phyloP scores from a whole-genome alignment of 1,140 invertebrate species.

The Drosophila micromelanica region DNA sequence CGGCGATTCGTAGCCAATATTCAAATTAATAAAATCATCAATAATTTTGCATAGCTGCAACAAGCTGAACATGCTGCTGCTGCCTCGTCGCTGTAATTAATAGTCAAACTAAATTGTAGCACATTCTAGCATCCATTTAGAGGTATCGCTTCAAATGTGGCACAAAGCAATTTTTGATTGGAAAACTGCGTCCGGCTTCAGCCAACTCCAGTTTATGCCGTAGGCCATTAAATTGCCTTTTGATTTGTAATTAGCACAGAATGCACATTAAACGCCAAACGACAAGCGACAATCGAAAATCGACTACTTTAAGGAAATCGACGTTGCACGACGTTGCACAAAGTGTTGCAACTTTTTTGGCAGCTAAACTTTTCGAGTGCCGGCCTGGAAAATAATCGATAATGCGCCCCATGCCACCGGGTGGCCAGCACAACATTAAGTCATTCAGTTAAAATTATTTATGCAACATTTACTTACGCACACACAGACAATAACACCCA shows the following conservation, averaged over 20 bases:
- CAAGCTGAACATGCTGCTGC: constrained; percentile 60
- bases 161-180: constrained; percentile 81
- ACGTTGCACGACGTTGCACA: constrained; percentile 11
- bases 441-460: constrained; percentile 80
- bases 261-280: constrained; percentile 69
- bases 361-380: constrained; percentile 52
- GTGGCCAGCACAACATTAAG: constrained; percentile 62
- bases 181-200: constrained; percentile 59
- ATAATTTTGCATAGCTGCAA: constrained; percentile 69
- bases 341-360: constrained; percentile 53
- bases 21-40: constrained; percentile 83
- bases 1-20: constrained; percentile 75
- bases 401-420: constrained; percentile 50
- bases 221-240: constrained; percentile 70
- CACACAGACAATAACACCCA: constrained; percentile 34
- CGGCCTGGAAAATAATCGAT: constrained; percentile 64
- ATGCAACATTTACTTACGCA: constrained; percentile 81
- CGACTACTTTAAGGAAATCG: constrained; percentile 19
- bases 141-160: constrained; percentile 73
- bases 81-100: constrained; percentile 70
- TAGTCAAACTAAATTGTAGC: constrained; percentile 81
- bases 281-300: constrained; percentile 8
- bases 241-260: constrained; percentile 79
- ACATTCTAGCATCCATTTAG: constrained; percentile 71
- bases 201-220: constrained; percentile 60